Evolutionary conservation across 2,888 invertebrate species (phyloP).

Genomic region (Opisthograptis luteolata): DNA sequence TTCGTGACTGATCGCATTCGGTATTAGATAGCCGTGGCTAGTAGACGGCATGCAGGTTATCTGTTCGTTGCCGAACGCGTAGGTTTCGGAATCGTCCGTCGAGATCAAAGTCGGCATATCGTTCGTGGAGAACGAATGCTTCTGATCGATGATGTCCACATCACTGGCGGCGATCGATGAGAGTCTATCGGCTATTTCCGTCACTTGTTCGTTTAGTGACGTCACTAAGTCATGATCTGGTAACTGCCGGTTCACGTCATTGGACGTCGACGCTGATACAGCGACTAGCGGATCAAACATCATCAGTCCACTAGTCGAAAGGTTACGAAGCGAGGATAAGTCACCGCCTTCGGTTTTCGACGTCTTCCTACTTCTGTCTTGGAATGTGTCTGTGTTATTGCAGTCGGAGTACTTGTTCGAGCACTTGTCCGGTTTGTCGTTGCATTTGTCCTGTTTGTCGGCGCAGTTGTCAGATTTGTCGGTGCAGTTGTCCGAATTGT

Average conservation of each 20-base stretch:
- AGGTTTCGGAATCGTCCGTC: constrained; percentile 57
- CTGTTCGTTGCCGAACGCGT: constrained; percentile 66
- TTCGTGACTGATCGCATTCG: constrained; percentile 85
- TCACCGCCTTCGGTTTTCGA: constrained; percentile 68
- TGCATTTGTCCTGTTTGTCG: constrained; percentile 1
- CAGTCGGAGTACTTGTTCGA: constrained; percentile 13
- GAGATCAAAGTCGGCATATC: constrained; percentile 72
- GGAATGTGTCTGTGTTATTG: constrained; percentile 65
- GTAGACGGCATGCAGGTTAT: constrained; percentile 85
- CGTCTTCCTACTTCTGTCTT: constrained; percentile 62
- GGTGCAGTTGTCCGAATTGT: constrained; percentile 37
- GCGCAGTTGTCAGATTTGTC: constrained; percentile 40
- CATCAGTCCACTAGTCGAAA: constrained; percentile 77
- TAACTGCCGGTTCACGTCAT: constrained; percentile 60
- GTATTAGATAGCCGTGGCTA: constrained; percentile 86
- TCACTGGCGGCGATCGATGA: constrained; percentile 71
- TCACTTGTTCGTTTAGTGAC: constrained; percentile 78
- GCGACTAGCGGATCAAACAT: constrained; percentile 81
- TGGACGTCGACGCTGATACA: constrained; percentile 58
- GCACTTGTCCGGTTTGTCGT: constrained; percentile 5
- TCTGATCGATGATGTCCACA: constrained; percentile 67
- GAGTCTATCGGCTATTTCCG: constrained; percentile 76
- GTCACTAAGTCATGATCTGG: constrained; percentile 78
- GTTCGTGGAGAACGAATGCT: constrained; percentile 75
- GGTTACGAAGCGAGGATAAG: constrained; percentile 65